phyloP scores from a whole-genome alignment of 2,113 vertebrate genomes.

The Hyla sarda region DNA sequence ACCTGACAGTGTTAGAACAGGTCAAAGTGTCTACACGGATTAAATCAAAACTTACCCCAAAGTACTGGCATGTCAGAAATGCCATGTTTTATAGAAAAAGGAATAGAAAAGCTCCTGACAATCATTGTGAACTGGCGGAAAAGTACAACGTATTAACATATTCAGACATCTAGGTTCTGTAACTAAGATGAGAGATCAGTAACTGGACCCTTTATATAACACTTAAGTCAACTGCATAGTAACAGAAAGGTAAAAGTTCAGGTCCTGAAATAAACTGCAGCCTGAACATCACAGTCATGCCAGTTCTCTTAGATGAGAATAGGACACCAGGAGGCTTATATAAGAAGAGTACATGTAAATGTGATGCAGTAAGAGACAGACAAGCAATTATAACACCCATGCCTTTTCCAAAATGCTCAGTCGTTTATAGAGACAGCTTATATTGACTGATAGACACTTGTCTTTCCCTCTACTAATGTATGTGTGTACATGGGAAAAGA shows the following conservation, averaged over 20 bases:
- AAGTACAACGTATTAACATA: not conserved
- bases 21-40: not conserved
- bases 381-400: not conserved
- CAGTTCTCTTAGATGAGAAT: not conserved
- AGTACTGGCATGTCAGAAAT: constrained; percentile 21
- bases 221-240: not conserved
- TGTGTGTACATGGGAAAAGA: too few relatives aligned
- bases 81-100: not conserved
- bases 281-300: not conserved
- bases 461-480: too few relatives aligned
- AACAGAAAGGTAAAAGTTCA: not conserved
- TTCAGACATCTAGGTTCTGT: not conserved
- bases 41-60: constrained; percentile 7
- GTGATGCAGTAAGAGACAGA: not conserved
- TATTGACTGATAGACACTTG: not conserved
- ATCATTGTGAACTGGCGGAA: not conserved
- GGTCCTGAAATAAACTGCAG: not conserved
- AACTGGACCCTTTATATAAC: not conserved
- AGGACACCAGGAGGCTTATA: not conserved
- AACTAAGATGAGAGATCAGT: not conserved
- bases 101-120: not conserved
- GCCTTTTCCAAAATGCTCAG: not conserved
- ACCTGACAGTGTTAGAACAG: not conserved
- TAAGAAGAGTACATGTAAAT: not conserved
- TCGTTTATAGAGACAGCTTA: not conserved